A percentile compares a stretch with the other conserved stretches of the same genome.
Evolutionary conservation across 2,888 invertebrate genomes (phyloP).

Genomic region (Rhagium mordax): DNA sequence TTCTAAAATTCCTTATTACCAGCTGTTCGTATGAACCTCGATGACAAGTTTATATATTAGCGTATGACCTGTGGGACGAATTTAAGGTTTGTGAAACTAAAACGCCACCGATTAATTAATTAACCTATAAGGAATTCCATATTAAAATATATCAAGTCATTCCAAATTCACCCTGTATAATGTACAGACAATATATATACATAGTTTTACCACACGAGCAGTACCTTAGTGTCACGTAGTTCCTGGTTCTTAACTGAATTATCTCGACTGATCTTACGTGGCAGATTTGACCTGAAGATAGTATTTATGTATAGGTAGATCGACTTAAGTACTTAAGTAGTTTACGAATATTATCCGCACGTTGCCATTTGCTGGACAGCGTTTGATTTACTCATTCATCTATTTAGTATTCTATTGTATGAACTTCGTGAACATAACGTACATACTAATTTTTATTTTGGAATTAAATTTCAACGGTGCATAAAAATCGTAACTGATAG

Average conservation of each 20-base stretch:
- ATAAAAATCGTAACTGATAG: not conserved
- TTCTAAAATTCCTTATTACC: too few relatives aligned
- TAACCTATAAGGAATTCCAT: too few relatives aligned
- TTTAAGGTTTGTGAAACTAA: too few relatives aligned
- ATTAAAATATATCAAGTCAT: too few relatives aligned
- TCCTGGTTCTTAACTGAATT: not conserved
- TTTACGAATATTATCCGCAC: not conserved
- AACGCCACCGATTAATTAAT: too few relatives aligned
- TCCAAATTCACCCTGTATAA: too few relatives aligned
- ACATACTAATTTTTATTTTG: not conserved
- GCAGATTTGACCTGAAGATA: not conserved
- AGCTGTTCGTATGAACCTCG: too few relatives aligned
- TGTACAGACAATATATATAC: too few relatives aligned
- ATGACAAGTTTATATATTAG: too few relatives aligned
- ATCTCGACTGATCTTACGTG: not conserved
- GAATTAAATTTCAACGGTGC: not conserved
- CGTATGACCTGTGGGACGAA: too few relatives aligned
- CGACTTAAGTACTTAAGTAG: not conserved
- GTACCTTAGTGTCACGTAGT: not conserved
- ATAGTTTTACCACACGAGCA: too few relatives aligned
- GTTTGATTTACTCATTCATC: not conserved
- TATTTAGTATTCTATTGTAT: not conserved
- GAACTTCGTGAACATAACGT: not conserved
- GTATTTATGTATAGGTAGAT: not conserved
- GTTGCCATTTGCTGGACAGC: not conserved